phyloP scores from a whole-genome alignment of 2,113 vertebrate genomes.

The Aleadryas rufinucha region DNA sequence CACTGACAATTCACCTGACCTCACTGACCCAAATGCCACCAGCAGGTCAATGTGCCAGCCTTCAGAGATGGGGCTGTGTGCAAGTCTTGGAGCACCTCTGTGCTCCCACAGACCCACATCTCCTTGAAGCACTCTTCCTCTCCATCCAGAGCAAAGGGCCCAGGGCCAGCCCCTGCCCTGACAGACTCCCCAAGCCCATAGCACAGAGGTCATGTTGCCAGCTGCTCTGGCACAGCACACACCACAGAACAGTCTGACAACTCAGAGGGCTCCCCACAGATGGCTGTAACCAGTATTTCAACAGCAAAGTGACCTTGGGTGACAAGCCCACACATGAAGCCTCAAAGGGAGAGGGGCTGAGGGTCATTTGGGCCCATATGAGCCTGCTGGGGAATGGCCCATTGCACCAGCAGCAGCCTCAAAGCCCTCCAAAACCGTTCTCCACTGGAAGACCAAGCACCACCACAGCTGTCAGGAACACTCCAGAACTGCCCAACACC shows the following conservation, averaged over 20 bases:
- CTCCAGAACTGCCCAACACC: not conserved
- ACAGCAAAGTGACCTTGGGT: not conserved
- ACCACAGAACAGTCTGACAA: not conserved
- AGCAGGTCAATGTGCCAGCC: not conserved
- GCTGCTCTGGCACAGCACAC: not conserved
- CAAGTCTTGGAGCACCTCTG: not conserved
- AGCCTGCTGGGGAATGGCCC: not conserved
- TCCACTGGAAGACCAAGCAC: not conserved
- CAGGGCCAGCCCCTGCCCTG: not conserved
- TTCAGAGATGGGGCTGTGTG: not conserved
- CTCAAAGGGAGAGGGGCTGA: not conserved
- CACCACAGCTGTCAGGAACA: not conserved
- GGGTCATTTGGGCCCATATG: not conserved
- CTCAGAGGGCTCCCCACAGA: not conserved
- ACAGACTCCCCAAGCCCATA: not conserved
- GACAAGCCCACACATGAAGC: fast-evolving
- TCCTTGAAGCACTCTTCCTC: not conserved
- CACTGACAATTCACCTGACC: not conserved
- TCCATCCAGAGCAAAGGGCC: not conserved
- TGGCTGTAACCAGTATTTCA: not conserved
- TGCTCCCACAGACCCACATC: not conserved
- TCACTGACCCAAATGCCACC: not conserved
- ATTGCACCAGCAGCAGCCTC: not conserved
- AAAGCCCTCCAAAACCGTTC: not conserved
- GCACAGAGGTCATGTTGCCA: not conserved